Base-by-base conservation (phyloP, 1,140 invertebrate genomes). In the Papilio helenus region DNA sequence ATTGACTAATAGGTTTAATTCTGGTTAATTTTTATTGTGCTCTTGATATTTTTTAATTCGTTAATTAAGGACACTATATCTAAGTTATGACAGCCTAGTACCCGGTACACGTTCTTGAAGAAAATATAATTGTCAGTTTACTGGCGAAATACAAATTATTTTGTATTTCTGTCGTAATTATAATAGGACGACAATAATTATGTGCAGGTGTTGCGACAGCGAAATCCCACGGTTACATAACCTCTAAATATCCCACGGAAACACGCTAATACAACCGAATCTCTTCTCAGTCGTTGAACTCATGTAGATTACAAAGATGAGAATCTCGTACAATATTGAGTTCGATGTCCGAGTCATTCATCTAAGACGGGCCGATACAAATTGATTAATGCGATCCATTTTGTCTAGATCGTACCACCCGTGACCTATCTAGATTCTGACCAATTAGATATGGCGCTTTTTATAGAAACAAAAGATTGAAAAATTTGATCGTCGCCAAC, bases 291-390 rank as follows among this genome's bases (percentile, higher is more conserved):
- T 74, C 72, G 23, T 46, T 74, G 72, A 74, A 74, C 72, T 26
- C 42, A 14, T 46, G 34, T 12, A 44, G 44, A 74, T 74, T 74
- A 74, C 9, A 72, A 72, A 72, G 44, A 46, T 74, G 20, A 23
- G 72, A 51, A 49, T 74, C 42, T 74, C 23, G 61, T 23, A 49
- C 65, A 23, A 39, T 83, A 77, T 77, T 76, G 83, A 80, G 89
- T 90, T 87, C 89, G 88, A 87, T 82, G 89, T 18, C 87, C 89
- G 85, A 85, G 49, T 83, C 85, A 87, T 84, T 87, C 88, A 86
- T 88, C 81, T 86, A 85, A 81, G 84, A 86, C 88, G 83, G 79
- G 79, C 82, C 87, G 87, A 71, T 82, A 83, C 85, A 85, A 90
- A 91, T 90, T 88, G 86, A 87, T 91, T 90, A 80, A 51, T 81